Percentiles rank a stretch among this genome's conserved stretches.
Evolutionary conservation across 2,113 vertebrate genomes (phyloP).

Genomic region (western clawed frog (Xenopus tropicalis)): DNA sequence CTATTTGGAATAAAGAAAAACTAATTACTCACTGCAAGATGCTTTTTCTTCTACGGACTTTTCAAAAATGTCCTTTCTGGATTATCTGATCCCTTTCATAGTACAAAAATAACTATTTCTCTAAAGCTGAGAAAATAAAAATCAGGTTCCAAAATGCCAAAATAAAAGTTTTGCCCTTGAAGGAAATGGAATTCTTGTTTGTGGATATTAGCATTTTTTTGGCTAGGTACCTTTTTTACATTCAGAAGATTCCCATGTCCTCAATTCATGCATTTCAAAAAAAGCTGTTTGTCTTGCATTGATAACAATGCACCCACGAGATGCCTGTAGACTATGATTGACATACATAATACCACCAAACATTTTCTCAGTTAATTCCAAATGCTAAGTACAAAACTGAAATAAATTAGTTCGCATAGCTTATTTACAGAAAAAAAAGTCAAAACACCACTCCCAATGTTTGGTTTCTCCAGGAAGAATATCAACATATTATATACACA

Average conservation of each 20-base stretch:
- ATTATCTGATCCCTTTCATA: too few species aligned
- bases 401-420: slow-evolving; percentile 26
- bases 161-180: not conserved
- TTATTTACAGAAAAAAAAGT: slow-evolving; percentile 13
- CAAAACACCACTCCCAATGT: not conserved
- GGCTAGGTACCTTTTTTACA: not conserved
- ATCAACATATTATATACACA: slow-evolving; percentile 26
- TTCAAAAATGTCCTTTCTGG: too few species aligned
- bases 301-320: slow-evolving; percentile 44
- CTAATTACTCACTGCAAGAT: too few species aligned
- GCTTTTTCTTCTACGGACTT: too few species aligned
- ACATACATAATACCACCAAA: slow-evolving; percentile 60
- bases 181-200: not conserved
- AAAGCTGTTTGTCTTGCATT: slow-evolving; percentile 33
- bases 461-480: not conserved
- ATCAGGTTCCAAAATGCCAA: not conserved
- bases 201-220: not conserved
- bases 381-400: slow-evolving; percentile 36
- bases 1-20: too few species aligned
- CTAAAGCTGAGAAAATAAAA: not conserved
- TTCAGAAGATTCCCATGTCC: not conserved
- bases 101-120: too few species aligned
- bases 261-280: slow-evolving; percentile 37
- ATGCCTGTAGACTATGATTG: slow-evolving; percentile 48
- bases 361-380: slow-evolving; percentile 50